These are phyloP conservation scores for Caenorhabditis macrosperma DNA, from an alignment of 2,888 invertebrate species.

Conservation along the genomic window DNA sequence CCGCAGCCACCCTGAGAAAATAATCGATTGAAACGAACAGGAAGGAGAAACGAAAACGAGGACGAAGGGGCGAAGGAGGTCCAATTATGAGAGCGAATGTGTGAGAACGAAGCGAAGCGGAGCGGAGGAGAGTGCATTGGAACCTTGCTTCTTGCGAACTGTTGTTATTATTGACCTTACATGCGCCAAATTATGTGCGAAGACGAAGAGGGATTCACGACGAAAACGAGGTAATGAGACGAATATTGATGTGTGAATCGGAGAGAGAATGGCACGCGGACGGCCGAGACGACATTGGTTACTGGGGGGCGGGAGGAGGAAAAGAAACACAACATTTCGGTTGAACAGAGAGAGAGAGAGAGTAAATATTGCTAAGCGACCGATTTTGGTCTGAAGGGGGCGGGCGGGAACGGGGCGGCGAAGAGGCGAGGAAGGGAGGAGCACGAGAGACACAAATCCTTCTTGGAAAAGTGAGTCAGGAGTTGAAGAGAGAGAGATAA, in stretches of 20 bases:
- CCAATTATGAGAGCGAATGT: conserved; percentile 31
- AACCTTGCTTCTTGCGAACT: no score
- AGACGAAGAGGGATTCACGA: conserved; percentile 14
- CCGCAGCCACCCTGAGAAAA: conserved; percentile 27
- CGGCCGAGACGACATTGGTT: not conserved
- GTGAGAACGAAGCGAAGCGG: conserved; percentile 3
- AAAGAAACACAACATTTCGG: conserved; percentile 14
- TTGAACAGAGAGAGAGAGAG: no score
- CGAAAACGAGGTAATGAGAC: conserved; percentile 29
- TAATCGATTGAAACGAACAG: conserved; percentile 16
- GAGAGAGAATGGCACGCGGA: not conserved
- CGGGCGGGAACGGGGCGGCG: not conserved
- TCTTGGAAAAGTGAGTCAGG: not conserved
- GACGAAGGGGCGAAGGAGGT: conserved; percentile 2
- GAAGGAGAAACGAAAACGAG: not conserved
- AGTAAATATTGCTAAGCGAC: conserved; percentile 46
- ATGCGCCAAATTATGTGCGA: not conserved
- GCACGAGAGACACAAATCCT: not conserved
- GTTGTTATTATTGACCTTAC: conserved; percentile 17
- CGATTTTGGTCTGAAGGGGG: not conserved
- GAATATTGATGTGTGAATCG: conserved; percentile 35
- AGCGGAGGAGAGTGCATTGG: not conserved
- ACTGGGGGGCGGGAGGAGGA: not conserved
- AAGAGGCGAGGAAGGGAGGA: not conserved
- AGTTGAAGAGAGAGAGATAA: no score